These are phyloP conservation scores for Syrmaticus mikado DNA, from an alignment of 2,113 vertebrate species.

Conservation along the genomic window DNA sequence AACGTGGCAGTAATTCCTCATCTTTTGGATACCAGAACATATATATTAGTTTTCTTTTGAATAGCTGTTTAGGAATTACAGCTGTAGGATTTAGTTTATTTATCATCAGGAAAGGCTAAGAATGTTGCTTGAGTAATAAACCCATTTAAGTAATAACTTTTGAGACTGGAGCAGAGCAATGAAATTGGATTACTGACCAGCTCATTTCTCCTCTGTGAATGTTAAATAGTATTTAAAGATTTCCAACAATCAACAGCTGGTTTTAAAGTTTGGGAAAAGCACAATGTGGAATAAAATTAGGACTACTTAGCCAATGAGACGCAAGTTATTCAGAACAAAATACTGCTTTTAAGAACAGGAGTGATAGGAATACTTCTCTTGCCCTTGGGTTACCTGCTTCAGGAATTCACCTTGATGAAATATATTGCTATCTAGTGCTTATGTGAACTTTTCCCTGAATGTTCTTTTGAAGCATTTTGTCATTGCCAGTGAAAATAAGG, in stretches of 20 bases:
- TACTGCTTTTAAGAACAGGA: background rate
- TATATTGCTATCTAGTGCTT: background rate
- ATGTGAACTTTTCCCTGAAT: background rate
- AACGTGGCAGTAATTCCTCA: background rate
- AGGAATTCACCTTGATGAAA: background rate
- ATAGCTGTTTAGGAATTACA: background rate
- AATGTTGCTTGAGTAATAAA: background rate
- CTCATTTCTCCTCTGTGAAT: background rate
- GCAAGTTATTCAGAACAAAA: background rate
- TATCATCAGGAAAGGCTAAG: background rate
- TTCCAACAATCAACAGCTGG: background rate
- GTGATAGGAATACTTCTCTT: background rate
- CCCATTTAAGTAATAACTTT: conserved; percentile 1
- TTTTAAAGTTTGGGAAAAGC: background rate
- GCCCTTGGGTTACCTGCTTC: background rate
- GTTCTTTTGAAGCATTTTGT: background rate
- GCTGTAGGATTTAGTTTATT: background rate
- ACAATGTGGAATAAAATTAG: background rate
- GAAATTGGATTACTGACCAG: background rate
- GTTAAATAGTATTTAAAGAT: background rate
- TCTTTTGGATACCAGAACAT: background rate
- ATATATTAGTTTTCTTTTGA: background rate
- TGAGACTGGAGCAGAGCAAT: background rate
- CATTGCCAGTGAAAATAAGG: background rate
- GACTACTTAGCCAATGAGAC: background rate